Evolutionary conservation across 2,888 invertebrate species (phyloP).

Genomic region (Melanchra persicariae): DNA sequence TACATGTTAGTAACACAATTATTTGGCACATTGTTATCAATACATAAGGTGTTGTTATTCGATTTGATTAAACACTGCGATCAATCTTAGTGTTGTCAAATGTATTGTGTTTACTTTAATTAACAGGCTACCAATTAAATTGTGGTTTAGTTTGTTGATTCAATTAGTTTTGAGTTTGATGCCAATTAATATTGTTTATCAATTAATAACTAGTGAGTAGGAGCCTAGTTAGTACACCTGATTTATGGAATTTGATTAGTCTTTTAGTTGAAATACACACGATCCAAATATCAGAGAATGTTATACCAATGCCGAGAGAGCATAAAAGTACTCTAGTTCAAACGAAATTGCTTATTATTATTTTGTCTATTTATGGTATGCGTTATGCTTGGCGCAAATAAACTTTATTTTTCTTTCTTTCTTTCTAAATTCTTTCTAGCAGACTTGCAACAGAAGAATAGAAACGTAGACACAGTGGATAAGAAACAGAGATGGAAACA

Average conservation of each 20-base stretch:
- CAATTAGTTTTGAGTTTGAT: conserved; percentile 33
- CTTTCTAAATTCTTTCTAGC: no score
- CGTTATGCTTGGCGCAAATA: no score
- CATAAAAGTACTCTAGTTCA: no score
- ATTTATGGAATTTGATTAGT: not conserved
- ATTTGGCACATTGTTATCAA: conserved; percentile 21
- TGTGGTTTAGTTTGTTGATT: conserved; percentile 43
- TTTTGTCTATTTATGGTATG: no score
- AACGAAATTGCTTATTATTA: no score
- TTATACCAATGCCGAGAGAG: no score
- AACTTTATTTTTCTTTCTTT: no score
- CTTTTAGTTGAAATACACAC: no score
- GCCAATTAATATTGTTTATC: conserved; percentile 39
- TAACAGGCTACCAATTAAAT: conserved; percentile 52
- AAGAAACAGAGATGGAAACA: not conserved
- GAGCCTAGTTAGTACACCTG: not conserved
- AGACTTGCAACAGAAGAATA: not conserved
- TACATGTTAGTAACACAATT: not conserved
- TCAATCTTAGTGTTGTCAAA: conserved; percentile 44
- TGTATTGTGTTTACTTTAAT: conserved; percentile 59
- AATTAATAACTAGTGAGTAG: not conserved
- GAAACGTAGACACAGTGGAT: no score
- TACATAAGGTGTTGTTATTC: conserved; percentile 40
- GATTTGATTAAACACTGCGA: conserved; percentile 52
- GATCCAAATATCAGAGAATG: no score